phyloP scores from a whole-genome alignment of 2,888 invertebrate species.

The Stenichneumon culpator region DNA sequence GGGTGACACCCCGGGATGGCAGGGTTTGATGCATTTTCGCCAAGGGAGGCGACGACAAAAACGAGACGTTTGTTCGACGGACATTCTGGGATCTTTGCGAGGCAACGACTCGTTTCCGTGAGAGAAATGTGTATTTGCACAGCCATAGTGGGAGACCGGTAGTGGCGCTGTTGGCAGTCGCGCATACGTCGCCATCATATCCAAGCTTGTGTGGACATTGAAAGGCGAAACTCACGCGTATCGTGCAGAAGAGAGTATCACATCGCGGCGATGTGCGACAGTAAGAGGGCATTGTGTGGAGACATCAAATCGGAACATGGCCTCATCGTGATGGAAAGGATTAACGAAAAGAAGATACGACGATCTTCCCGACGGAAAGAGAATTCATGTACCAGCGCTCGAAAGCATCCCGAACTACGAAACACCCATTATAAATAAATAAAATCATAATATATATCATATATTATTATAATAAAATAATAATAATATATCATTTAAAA shows the following conservation, averaged over 20 bases:
- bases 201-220: slow-evolving; percentile 72
- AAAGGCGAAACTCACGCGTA: slow-evolving; percentile 70
- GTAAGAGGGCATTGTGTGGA: not conserved
- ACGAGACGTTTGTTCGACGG: slow-evolving; percentile 72
- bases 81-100: slow-evolving; percentile 68
- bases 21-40: slow-evolving; percentile 38
- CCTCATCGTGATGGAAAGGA: slow-evolving; percentile 22
- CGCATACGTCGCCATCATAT: slow-evolving; percentile 51
- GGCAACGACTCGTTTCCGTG: slow-evolving; percentile 62
- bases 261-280: slow-evolving; percentile 20
- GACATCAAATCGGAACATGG: slow-evolving; percentile 33
- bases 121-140: slow-evolving; percentile 75
- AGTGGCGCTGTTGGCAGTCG: slow-evolving; percentile 61
- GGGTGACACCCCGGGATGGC: slow-evolving; percentile 11
- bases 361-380: slow-evolving; percentile 15
- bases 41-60: slow-evolving; percentile 34
- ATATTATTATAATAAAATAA: no score
- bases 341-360: slow-evolving; percentile 41
- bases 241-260: slow-evolving; percentile 38
- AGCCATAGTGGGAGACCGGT: slow-evolving; percentile 62
- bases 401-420: no score
- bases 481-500: no score
- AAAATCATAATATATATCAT: no score
- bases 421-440: no score
- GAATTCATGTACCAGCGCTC: no score